phyloP scores from a whole-genome alignment of 2,797 vertebrate genomes.

The Vipera latastei region DNA sequence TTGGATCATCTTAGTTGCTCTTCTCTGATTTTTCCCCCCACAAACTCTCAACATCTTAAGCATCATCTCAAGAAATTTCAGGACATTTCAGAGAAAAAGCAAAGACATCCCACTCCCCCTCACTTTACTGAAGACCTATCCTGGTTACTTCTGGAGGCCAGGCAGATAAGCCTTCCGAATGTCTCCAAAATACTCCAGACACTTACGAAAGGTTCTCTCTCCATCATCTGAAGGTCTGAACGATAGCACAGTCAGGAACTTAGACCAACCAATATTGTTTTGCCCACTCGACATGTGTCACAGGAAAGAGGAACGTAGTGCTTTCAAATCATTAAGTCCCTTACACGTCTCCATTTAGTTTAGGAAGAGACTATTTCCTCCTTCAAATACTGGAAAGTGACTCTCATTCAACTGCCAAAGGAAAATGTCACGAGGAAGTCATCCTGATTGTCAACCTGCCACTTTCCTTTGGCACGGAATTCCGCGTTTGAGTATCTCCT shows the following conservation, averaged over 20 bases:
- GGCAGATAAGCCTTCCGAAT: background rate
- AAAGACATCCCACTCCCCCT: background rate
- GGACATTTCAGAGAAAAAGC: background rate
- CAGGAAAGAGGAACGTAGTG: background rate
- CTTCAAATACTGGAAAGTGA: background rate
- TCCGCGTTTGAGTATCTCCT: background rate
- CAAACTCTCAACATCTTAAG: too few relatives aligned
- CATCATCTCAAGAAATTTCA: background rate
- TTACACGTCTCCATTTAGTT: background rate
- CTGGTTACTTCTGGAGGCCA: background rate
- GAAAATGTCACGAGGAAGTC: background rate
- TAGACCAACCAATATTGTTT: rapidly evolving
- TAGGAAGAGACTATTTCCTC: background rate
- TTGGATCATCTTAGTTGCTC: too few relatives aligned
- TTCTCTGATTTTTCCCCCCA: too few relatives aligned
- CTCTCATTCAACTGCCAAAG: background rate
- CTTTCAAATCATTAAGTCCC: background rate
- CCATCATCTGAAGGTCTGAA: background rate
- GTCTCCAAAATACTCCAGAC: background rate
- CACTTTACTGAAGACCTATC: background rate
- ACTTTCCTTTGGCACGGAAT: background rate
- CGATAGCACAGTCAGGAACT: background rate
- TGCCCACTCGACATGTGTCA: background rate
- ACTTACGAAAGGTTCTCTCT: slow-evolving; percentile 1
- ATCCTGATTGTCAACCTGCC: background rate